Percentiles rank a stretch among this genome's conserved stretches.
These are phyloP conservation scores for Phocides pigmalion DNA, from an alignment of 1,140 invertebrate genomes.

Conservation along the genomic window DNA sequence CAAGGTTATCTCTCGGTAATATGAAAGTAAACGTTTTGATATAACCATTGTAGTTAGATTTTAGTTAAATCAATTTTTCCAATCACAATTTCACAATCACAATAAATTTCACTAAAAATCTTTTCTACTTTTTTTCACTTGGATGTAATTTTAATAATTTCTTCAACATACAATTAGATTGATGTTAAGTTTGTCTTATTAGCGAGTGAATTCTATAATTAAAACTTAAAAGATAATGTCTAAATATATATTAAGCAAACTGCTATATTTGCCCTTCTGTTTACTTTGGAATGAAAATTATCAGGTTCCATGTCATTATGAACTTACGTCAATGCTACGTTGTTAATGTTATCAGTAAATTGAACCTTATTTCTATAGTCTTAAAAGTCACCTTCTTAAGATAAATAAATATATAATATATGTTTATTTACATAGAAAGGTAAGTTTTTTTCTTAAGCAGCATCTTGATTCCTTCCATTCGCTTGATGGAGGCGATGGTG, in stretches of 20 bases:
- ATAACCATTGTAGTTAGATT: no score
- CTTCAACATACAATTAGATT: background rate
- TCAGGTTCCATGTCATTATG: slow-evolving; percentile 5
- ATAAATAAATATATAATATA: background rate
- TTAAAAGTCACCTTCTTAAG: background rate
- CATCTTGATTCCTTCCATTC: slow-evolving; percentile 14
- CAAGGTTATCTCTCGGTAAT: no score
- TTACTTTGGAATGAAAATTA: slow-evolving; percentile 17
- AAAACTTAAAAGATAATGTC: slow-evolving; percentile 2
- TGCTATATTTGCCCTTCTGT: slow-evolving; percentile 11
- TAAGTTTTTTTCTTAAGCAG: slow-evolving; percentile 19
- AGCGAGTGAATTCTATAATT: slow-evolving; percentile 7
- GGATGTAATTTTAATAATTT: background rate
- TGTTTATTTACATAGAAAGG: slow-evolving; percentile 28
- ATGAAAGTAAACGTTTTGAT: no score
- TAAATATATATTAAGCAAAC: slow-evolving; percentile 3
- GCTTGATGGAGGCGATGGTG: slow-evolving; percentile 14
- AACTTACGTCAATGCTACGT: background rate
- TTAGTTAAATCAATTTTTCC: no score
- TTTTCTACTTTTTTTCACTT: no score
- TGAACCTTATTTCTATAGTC: background rate
- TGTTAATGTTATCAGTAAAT: background rate
- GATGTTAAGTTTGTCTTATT: background rate
- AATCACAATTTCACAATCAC: no score
- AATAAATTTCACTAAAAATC: no score